Conservation (phyloP, 2,113 vertebrate genomes). For the Panthera leo region DNA sequence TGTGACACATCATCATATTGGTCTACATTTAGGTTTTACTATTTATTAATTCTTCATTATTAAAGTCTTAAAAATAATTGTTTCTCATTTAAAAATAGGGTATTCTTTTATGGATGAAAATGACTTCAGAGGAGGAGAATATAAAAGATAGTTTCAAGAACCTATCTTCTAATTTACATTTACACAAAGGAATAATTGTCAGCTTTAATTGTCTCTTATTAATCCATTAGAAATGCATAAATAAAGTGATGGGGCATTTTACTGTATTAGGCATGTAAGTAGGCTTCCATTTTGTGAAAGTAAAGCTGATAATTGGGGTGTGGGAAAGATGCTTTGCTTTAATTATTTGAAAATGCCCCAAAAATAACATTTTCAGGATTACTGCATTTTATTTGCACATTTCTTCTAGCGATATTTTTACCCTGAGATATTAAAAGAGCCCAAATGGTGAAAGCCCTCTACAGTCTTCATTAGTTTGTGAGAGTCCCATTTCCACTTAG, state of each 20-base stretch:
- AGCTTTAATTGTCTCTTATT: constrained; percentile 2
- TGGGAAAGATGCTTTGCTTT: background rate
- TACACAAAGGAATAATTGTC: background rate
- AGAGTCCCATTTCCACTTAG: background rate
- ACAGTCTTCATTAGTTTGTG: background rate
- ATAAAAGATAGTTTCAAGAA: background rate
- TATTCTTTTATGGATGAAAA: background rate
- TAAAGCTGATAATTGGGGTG: constrained; percentile 24
- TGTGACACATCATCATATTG: background rate
- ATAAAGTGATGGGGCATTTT: background rate
- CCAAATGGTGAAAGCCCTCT: background rate
- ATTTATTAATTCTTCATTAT: constrained; percentile 30
- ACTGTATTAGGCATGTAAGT: background rate
- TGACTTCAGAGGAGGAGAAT: background rate
- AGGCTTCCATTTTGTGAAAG: constrained; percentile 3
- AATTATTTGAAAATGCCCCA: background rate
- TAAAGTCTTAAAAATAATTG: constrained; percentile 7
- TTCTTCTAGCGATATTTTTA: constrained; percentile 26
- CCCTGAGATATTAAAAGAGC: background rate
- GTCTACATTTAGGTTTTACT: constrained; percentile 14
- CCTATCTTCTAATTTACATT: constrained; percentile 2
- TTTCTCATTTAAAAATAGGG: background rate
- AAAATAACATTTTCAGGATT: constrained; percentile 26
- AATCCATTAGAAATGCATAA: background rate
- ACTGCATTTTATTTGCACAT: constrained; percentile 8